Evolutionary conservation across 2,113 vertebrate species (phyloP).

Genomic region (Brachypodius melanocephalos): DNA sequence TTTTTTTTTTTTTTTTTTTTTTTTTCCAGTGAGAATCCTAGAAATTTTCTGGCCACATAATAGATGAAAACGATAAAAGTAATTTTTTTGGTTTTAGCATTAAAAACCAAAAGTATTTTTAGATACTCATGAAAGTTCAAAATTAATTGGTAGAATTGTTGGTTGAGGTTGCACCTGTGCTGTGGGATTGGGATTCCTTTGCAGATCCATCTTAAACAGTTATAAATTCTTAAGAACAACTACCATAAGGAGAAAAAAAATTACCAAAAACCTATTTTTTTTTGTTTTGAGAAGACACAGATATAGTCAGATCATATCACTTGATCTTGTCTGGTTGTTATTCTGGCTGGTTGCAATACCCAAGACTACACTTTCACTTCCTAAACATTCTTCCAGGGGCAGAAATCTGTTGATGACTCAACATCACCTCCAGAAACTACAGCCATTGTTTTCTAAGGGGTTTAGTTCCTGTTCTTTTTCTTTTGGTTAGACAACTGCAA

Average conservation of each 20-base stretch:
- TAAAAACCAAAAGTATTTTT: neutral
- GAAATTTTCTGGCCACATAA: neutral
- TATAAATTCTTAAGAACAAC: neutral
- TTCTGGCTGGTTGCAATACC: neutral
- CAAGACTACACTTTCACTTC: conserved; percentile 66
- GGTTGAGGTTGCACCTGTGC: neutral
- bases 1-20: too few species aligned
- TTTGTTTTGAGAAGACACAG: neutral
- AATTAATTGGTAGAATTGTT: neutral
- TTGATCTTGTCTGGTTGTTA: conserved; percentile 37
- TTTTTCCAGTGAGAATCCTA: too few species aligned
- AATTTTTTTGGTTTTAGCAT: neutral
- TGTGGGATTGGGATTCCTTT: neutral
- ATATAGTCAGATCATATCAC: conserved; percentile 4
- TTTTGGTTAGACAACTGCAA: neutral
- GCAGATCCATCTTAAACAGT: neutral
- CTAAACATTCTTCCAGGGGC: conserved; percentile 9
- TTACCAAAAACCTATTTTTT: neutral
- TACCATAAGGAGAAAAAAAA: neutral
- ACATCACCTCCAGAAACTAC: conserved; percentile 39
- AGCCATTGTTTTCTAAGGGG: neutral
- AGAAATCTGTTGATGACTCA: conserved; percentile 46
- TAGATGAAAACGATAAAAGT: neutral
- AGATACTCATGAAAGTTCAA: neutral
- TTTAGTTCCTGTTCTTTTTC: conserved; percentile 51